These are phyloP conservation scores for Apodemus speciosus DNA, from an alignment of 2,113 vertebrate species.

Conservation along the genomic window DNA sequence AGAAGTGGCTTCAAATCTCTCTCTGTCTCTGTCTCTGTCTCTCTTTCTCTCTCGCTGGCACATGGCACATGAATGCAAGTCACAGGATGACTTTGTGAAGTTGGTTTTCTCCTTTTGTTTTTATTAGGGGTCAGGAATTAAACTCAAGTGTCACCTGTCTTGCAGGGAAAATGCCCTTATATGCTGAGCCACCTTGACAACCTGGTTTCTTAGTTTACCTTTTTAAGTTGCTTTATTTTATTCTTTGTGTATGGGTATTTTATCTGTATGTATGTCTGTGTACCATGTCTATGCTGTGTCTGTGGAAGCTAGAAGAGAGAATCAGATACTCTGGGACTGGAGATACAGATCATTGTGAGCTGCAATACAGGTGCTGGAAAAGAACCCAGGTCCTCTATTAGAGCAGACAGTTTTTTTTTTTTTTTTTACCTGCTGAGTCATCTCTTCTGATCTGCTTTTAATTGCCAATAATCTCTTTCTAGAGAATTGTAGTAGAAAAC, in stretches of 20 bases:
- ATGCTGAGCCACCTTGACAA: background rate
- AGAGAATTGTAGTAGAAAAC: slow-evolving; percentile 51
- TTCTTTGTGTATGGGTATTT: background rate
- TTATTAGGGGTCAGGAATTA: background rate
- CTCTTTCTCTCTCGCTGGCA: background rate
- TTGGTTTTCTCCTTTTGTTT: background rate
- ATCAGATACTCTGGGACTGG: background rate
- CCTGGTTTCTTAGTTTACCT: background rate
- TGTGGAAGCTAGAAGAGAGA: background rate
- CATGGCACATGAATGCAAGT: background rate
- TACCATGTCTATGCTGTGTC: background rate
- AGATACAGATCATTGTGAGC: background rate
- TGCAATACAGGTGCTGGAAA: background rate
- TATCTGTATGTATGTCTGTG: background rate
- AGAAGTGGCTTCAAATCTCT: background rate
- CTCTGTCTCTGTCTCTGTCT: background rate
- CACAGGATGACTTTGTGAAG: too few species aligned
- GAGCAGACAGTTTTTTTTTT: background rate
- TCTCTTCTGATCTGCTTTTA: background rate
- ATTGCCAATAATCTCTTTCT: background rate
- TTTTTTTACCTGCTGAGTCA: background rate
- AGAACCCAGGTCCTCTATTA: background rate
- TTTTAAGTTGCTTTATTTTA: background rate
- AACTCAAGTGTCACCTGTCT: background rate
- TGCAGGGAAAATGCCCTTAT: background rate